Conservation (phyloP, 2,113 vertebrate species). For the Fregata magnificens region DNA sequence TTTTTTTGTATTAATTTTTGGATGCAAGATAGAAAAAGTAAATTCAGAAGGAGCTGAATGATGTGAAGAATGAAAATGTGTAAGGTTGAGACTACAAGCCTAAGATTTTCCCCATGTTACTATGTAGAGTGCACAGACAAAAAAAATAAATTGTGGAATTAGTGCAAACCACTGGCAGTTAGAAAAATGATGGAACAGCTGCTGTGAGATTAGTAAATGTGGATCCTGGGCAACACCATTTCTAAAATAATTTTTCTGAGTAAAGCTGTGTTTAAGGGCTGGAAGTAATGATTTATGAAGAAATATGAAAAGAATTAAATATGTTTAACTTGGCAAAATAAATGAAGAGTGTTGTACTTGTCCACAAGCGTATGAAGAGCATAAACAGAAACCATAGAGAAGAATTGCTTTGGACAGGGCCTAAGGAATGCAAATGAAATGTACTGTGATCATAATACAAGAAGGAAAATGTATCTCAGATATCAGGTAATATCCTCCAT, state of each 20-base stretch:
- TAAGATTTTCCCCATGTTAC: neutral
- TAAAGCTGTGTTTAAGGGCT: conserved; percentile 7
- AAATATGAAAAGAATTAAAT: conserved; percentile 58
- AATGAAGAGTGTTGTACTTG: conserved; percentile 33
- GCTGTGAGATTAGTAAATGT: neutral
- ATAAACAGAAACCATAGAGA: conserved; percentile 49
- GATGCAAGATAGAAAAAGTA: neutral
- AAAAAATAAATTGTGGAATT: neutral
- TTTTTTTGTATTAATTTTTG: neutral
- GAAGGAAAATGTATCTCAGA: conserved; percentile 69
- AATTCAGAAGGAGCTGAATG: neutral
- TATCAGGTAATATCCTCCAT: conserved; percentile 69
- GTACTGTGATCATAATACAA: conserved; percentile 69
- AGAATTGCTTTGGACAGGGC: conserved; percentile 61
- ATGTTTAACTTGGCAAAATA: conserved; percentile 32
- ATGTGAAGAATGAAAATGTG: neutral
- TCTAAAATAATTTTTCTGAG: conserved; percentile 15
- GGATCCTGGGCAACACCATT: neutral
- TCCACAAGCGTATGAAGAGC: conserved; percentile 42
- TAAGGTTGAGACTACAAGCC: neutral
- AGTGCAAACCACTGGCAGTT: neutral
- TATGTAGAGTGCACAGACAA: neutral
- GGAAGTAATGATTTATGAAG: conserved; percentile 33
- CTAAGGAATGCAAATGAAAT: conserved; percentile 63
- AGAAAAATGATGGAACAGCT: neutral